phyloP scores from a whole-genome alignment of 2,797 vertebrate genomes.

The Sphaeramia orbicularis region DNA sequence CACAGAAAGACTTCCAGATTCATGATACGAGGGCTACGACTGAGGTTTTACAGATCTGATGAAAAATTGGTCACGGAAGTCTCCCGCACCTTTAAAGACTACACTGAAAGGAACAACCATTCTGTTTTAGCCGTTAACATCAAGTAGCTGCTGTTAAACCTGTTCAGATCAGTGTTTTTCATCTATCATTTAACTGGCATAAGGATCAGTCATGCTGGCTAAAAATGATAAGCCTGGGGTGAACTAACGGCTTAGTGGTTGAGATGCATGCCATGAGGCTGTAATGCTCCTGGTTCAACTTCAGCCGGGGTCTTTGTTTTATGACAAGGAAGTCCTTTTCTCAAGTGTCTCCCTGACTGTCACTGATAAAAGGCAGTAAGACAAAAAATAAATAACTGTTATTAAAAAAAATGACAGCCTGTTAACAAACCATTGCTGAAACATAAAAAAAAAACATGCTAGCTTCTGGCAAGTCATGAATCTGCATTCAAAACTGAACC shows the following conservation, averaged over 20 bases:
- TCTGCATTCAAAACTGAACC: not conserved
- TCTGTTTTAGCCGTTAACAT: conserved; percentile 17
- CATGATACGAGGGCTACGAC: too few species aligned
- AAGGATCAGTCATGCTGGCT: not conserved
- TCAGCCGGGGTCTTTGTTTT: not conserved
- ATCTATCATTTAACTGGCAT: conserved; percentile 15
- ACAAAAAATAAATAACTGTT: too few species aligned
- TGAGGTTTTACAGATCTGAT: too few species aligned
- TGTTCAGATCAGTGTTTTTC: conserved; percentile 18
- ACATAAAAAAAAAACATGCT: too few species aligned
- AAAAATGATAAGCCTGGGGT: conserved; percentile 25
- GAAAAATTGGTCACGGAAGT: not conserved
- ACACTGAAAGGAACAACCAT: conserved; percentile 1
- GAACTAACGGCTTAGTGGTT: conserved; percentile 17
- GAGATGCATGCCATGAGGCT: conserved; percentile 6
- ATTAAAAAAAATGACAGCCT: too few species aligned
- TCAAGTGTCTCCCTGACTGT: too few species aligned
- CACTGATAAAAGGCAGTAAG: too few species aligned
- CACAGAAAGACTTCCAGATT: too few species aligned
- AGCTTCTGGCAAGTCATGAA: too few species aligned
- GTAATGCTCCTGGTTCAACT: not conserved
- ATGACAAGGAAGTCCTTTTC: too few species aligned
- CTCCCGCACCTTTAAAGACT: not conserved
- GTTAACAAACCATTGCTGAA: too few species aligned
- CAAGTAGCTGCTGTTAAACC: conserved; percentile 21